Base-by-base conservation (phyloP, 2,888 invertebrate genomes). In the Teinopalpus imperialis region DNA sequence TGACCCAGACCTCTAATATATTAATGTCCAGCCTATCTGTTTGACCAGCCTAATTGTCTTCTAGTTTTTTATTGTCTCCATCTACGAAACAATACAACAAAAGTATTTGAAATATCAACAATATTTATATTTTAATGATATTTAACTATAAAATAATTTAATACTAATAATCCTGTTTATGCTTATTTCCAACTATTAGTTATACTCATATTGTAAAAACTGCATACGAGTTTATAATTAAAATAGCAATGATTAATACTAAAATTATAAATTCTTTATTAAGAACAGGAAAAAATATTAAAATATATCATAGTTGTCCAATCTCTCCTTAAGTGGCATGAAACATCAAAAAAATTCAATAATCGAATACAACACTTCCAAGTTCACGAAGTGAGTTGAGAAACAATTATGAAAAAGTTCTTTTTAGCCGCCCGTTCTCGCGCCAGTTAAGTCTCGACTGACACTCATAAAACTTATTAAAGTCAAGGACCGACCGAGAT, bases 381-480 rank as follows among this genome's bases (percentile, higher is more conserved):
- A 81, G 63, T 78, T 78, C 60, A 59, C 67, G 63, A 69, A 62
- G 58, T 59, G 71, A 73, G 74, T 80, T 73, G 66, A 73, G 78
- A 87, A 88, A 88, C 87, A 87, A 88, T 87, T 86, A 87, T 81
- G 79, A 83, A 82, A 81, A 87, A 86, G 85, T 86, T 85, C 75
- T 75, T 79, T 80, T 79, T 75, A 74, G 72, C 68, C 74, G 75
- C 73, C 74, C 77, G 81, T 85, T 82, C 81, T 71, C 83, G 79
- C 79, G 77, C 76, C 85, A 78, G 85, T 85, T 83, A 81, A 81
- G 80, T 81, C 81, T 69, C 81, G 81, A 75, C 83, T 82, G 85
- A 83, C 86, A 82, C 85, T 87, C 86, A 83, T 86, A 85, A 87
- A 87, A 88, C 86, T 88, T 87, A 87, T 87, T 87, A 86, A 87